A percentile compares a stretch with the other conserved stretches of the same genome.
Conservation (phyloP, 37 sponge, comb jelly and placozoan species). For the Halichondria panicea region DNA sequence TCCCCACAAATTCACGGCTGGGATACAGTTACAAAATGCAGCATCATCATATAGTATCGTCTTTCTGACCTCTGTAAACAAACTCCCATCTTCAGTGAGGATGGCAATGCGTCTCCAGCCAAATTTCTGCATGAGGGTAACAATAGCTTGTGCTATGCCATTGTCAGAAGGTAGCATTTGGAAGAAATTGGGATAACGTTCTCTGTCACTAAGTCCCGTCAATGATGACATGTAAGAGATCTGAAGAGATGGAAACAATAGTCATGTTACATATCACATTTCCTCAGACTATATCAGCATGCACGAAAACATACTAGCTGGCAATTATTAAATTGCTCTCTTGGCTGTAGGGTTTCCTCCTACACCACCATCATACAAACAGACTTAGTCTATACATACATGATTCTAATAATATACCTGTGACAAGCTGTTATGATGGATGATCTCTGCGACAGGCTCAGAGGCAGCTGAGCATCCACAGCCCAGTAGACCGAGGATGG, state of each 20-base stretch:
- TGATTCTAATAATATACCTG: not conserved
- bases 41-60: no score
- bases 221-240: constrained; percentile 9
- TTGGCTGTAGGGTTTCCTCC: no score
- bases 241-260: not conserved
- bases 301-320: no score
- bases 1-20: no score
- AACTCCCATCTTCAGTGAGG: constrained; percentile 10
- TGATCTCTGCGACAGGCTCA: constrained; percentile 7
- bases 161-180: not conserved
- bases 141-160: constrained; percentile 1
- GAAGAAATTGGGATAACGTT: constrained; percentile 17
- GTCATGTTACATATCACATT: no score
- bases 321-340: no score
- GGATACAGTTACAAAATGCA: no score
- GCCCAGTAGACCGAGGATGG: not conserved
- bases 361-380: no score
- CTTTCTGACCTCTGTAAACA: constrained; percentile 2
- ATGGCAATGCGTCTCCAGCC: constrained; percentile 12
- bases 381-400: no score
- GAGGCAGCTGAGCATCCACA: constrained; percentile 8
- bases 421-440: not conserved
- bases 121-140: constrained; percentile 3
- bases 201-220: constrained; percentile 2
- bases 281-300: no score